Percentiles rank a stretch among this genome's conserved stretches.
phyloP scores from a whole-genome alignment of 2,797 vertebrate genomes.

The Muscicapa striata region DNA sequence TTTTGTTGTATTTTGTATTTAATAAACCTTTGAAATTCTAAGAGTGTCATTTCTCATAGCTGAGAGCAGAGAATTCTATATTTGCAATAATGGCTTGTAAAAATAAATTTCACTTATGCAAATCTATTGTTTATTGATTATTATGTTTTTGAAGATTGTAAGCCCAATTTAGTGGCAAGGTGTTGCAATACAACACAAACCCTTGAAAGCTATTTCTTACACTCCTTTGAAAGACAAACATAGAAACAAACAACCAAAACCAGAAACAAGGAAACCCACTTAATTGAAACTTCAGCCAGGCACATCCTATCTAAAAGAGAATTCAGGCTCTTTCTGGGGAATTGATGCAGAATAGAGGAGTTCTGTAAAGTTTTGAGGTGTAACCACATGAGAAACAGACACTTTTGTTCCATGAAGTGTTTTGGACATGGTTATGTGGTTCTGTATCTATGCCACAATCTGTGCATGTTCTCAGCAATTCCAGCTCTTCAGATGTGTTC shows the following conservation, averaged over 20 bases:
- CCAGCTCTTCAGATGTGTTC: neutral
- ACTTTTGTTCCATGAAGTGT: accelerated
- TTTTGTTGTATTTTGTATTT: no score
- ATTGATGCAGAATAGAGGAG: accelerated
- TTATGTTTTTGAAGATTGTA: neutral
- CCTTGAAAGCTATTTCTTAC: neutral
- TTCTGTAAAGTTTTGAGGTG: neutral
- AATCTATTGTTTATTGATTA: neutral
- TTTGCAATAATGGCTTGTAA: neutral
- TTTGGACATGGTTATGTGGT: neutral
- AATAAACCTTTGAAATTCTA: no score
- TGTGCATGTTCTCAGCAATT: neutral
- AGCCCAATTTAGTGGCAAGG: neutral
- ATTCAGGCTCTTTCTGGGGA: neutral
- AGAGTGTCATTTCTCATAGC: no score
- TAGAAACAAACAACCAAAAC: neutral
- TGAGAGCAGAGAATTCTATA: neutral
- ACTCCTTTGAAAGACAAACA: neutral
- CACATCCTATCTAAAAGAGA: neutral
- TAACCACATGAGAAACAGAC: neutral
- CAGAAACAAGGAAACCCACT: neutral
- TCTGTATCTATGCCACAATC: neutral
- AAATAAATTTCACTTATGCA: neutral
- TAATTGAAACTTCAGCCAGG: neutral
- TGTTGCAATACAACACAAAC: neutral